Evolutionary conservation across 2,113 vertebrate genomes (phyloP), one percentile per base, ranked within the genome.

Genomic region (Noctilio leporinus): DNA sequence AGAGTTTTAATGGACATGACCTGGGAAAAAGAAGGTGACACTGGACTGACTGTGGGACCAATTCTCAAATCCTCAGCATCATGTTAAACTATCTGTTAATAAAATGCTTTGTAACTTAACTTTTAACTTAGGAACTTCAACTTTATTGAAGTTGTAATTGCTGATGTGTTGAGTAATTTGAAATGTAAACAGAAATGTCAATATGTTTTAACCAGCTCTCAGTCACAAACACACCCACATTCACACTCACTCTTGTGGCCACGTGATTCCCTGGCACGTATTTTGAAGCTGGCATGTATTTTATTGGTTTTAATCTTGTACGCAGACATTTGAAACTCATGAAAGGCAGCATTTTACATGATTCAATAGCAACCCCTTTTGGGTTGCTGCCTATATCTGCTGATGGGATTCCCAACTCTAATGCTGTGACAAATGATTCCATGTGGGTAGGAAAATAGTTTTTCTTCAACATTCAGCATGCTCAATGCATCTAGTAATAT

Each of bases 91-190:
- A 9, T 70, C 57, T 89, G 26, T 55, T 91, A 78, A 55, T 62
- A 73, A 78, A 87, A 72, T 4, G 30, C 40, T 70, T 75, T 92
- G 1, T 86, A 82, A 35, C 76, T 98, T 95, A 97, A 95, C 91
- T 97, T 91, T 97, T 92, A 96, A 90, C 96, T 96, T 35, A n/a
- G 69, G 72, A 82, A 82, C 82, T 94, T 97, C 40, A 59, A 57
- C n/a, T 96, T 90, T 96, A 95, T 80, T 98, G 97, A 96, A 38
- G 59, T 69, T 43, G 85, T 17, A 28, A 45, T 49, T 96, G 95
- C 92, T 97, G 88, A n/a, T 38, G n/a, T 95, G 82, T 92, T 93
- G 67, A 92, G 88, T 97, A 97, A 95, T 98, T 97, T 96, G 97
- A 93, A 97, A 97, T 91, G 92, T 91, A 97, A 98, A 96, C 93